phyloP scores from a whole-genome alignment of 2,888 invertebrate species.

The Sphaerophoria taeniata region DNA sequence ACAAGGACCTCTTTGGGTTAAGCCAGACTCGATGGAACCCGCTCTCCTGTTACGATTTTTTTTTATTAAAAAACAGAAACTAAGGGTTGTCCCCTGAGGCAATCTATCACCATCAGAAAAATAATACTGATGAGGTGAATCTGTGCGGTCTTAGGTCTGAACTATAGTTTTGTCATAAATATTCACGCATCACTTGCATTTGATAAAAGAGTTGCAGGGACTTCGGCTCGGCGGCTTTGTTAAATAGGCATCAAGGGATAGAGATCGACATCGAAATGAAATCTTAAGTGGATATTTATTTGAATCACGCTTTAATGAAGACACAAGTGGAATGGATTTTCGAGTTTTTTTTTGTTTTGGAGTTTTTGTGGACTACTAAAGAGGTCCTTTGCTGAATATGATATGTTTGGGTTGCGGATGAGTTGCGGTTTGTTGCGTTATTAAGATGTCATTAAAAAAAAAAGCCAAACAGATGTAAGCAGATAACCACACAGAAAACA shows the following conservation, averaged over 20 bases:
- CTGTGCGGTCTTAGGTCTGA: constrained; percentile 51
- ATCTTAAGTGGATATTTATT: constrained; percentile 70
- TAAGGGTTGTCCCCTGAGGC: constrained; percentile 11
- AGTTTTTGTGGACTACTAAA: background rate
- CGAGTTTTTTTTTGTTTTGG: constrained; percentile 32
- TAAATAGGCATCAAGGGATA: constrained; percentile 1
- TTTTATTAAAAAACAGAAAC: constrained; percentile 54
- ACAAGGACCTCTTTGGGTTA: constrained; percentile 14
- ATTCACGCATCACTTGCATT: constrained; percentile 67
- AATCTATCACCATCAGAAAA: constrained; percentile 6
- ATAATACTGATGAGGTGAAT: constrained; percentile 51
- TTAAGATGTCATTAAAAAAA: constrained; percentile 64
- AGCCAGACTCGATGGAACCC: constrained; percentile 45
- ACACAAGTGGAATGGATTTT: constrained; percentile 60
- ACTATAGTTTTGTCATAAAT: constrained; percentile 54
- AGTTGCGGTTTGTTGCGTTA: constrained; percentile 62
- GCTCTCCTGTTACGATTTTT: constrained; percentile 67
- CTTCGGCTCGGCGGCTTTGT: background rate
- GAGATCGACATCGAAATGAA: constrained; percentile 45
- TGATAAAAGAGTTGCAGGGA: constrained; percentile 65
- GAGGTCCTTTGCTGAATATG: constrained; percentile 1
- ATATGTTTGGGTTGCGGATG: constrained; percentile 42
- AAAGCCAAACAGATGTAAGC: constrained; percentile 50
- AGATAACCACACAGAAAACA: constrained; percentile 23
- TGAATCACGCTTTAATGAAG: constrained; percentile 67